Evolutionary conservation across 1,140 invertebrate species (phyloP).

Genomic region (Lamellibrachia luymesi): DNA sequence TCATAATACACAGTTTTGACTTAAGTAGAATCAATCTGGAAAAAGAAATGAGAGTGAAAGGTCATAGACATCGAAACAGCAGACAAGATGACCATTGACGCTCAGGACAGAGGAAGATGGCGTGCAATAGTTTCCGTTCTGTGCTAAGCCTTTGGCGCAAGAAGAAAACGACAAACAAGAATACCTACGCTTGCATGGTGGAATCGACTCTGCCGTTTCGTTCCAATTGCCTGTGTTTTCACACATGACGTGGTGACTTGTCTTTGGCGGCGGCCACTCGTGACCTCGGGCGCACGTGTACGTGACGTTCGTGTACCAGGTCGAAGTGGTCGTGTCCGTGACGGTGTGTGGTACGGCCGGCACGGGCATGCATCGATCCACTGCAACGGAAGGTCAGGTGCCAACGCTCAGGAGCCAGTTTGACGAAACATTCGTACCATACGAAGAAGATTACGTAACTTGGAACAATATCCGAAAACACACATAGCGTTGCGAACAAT

Average conservation of each 20-base stretch:
- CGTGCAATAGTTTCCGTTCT: not conserved
- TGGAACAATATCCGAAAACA: too few relatives aligned
- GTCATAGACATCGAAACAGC: too few relatives aligned
- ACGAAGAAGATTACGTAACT: too few relatives aligned
- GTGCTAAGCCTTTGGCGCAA: not conserved
- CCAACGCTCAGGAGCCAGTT: not conserved
- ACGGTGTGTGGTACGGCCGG: not conserved
- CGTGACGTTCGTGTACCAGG: slow-evolving; percentile 25
- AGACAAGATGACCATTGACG: not conserved
- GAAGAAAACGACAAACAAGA: not conserved
- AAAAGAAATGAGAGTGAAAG: too few relatives aligned
- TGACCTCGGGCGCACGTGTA: slow-evolving; percentile 24
- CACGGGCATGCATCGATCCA: slow-evolving; percentile 24
- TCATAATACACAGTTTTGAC: too few relatives aligned
- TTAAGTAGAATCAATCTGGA: too few relatives aligned
- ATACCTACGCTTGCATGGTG: slow-evolving; percentile 14
- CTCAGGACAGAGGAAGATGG: too few relatives aligned
- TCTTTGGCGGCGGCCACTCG: slow-evolving; percentile 13
- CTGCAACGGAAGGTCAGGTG: slow-evolving; percentile 17
- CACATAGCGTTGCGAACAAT: too few relatives aligned
- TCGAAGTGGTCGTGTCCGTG: slow-evolving; percentile 22
- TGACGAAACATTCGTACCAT: too few relatives aligned
- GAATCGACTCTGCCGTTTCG: slow-evolving; percentile 20
- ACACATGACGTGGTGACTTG: slow-evolving; percentile 21
- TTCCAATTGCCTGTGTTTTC: slow-evolving; percentile 18